Conservation (phyloP, 1,140 invertebrate species). For the Chelonus insularis region DNA sequence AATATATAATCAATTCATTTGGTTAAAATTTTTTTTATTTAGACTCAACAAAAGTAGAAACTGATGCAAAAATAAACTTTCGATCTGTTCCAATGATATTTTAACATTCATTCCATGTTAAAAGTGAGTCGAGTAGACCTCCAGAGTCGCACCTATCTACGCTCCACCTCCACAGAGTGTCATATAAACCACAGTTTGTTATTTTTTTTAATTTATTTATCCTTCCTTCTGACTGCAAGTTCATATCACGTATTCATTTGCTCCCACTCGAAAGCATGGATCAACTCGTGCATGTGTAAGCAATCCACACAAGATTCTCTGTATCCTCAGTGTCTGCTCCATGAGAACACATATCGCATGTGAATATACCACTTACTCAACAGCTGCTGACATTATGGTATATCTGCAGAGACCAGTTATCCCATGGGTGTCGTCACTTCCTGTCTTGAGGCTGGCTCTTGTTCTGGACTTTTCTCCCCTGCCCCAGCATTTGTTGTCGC, state of each 20-base stretch:
- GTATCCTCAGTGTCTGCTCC: background rate
- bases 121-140: too few species aligned
- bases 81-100: too few species aligned
- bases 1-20: too few species aligned
- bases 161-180: too few species aligned
- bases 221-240: too few species aligned
- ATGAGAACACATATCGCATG: slow-evolving; percentile 17
- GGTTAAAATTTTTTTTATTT: too few species aligned
- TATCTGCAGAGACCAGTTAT: slow-evolving; percentile 35
- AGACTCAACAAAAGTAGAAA: too few species aligned
- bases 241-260: slow-evolving; percentile 31
- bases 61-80: too few species aligned
- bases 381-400: slow-evolving; percentile 46
- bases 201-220: too few species aligned
- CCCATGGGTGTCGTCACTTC: slow-evolving; percentile 53
- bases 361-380: slow-evolving; percentile 47
- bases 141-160: too few species aligned
- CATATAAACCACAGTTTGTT: too few species aligned
- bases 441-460: slow-evolving; percentile 42
- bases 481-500: slow-evolving; percentile 9
- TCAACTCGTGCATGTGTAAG: slow-evolving; percentile 1
- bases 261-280: background rate
- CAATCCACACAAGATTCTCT: background rate
- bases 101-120: too few species aligned
- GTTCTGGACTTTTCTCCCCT: slow-evolving; percentile 20